phyloP scores from a whole-genome alignment of 2,888 invertebrate species.

The Timandra comae region DNA sequence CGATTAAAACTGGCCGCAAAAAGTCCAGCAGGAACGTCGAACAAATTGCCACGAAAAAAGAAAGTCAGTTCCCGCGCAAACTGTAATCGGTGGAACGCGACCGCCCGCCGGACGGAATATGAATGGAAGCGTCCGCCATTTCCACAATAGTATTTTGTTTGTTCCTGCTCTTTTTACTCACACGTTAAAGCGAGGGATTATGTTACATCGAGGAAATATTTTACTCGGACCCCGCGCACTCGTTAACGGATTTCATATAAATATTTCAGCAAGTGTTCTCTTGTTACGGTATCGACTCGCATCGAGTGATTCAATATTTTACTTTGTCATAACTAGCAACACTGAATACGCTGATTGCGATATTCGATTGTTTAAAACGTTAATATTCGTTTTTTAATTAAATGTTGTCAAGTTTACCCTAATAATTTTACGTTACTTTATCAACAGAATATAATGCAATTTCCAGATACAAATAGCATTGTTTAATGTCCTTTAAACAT shows the following conservation, averaged over 20 bases:
- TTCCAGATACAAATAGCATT: too few species aligned
- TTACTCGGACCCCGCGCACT: conserved; percentile 14
- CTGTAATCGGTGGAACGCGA: conserved; percentile 53
- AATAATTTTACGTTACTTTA: too few species aligned
- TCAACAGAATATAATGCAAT: too few species aligned
- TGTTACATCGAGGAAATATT: conserved; percentile 31
- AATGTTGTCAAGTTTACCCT: too few species aligned
- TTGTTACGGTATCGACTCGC: conserved; percentile 11
- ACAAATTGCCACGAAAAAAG: conserved; percentile 63
- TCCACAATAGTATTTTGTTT: conserved; percentile 45
- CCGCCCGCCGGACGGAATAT: conserved; percentile 47
- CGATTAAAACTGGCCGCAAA: conserved; percentile 68
- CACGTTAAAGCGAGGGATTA: conserved; percentile 33
- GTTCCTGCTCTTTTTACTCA: conserved; percentile 31
- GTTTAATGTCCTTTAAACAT: too few species aligned
- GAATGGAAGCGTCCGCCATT: conserved; percentile 53
- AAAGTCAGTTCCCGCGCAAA: conserved; percentile 43
- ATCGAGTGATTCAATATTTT: conserved; percentile 3
- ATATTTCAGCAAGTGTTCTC: not conserved
- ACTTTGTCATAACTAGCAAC: too few species aligned
- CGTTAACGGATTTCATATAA: conserved; percentile 10
- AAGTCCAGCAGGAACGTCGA: conserved; percentile 48
- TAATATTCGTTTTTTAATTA: too few species aligned
- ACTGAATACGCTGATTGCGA: too few species aligned
- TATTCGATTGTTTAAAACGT: too few species aligned